Percentiles rank a stretch among this genome's conserved stretches.
Conservation (phyloP, 1,140 invertebrate species). For the Fopius arisanus region DNA sequence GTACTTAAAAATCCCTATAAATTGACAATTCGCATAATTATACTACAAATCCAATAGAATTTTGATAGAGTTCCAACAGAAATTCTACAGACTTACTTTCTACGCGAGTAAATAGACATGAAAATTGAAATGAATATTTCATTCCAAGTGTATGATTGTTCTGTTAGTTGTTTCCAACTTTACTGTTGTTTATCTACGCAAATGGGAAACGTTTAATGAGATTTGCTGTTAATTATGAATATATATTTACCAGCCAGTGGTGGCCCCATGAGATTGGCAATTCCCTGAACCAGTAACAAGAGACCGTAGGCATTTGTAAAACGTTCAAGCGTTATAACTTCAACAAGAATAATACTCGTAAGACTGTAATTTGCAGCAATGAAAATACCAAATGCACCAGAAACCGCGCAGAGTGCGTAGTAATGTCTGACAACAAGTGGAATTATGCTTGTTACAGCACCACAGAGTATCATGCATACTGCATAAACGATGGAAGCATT, state of each 20-base stretch:
- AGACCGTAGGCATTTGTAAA: slow-evolving; percentile 92
- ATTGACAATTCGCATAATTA: too few relatives aligned
- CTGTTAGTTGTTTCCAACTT: too few relatives aligned
- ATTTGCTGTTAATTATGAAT: neutral
- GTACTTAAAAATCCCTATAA: too few relatives aligned
- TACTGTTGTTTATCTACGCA: too few relatives aligned
- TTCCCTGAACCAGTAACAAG: slow-evolving; percentile 84
- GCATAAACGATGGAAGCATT: slow-evolving; percentile 81
- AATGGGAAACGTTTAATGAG: neutral
- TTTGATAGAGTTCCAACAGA: too few relatives aligned
- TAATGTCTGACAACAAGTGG: slow-evolving; percentile 72
- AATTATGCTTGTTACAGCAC: slow-evolving; percentile 74
- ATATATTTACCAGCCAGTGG: slow-evolving; percentile 77
- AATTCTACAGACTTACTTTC: too few relatives aligned
- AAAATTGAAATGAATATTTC: too few relatives aligned
- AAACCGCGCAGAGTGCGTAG: slow-evolving; percentile 68
- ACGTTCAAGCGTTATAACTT: slow-evolving; percentile 83
- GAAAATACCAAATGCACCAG: slow-evolving; percentile 81
- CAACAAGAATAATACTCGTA: slow-evolving; percentile 85
- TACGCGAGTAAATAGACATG: too few relatives aligned
- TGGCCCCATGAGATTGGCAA: slow-evolving; percentile 87
- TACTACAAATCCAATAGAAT: too few relatives aligned
- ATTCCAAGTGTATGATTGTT: too few relatives aligned
- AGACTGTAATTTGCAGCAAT: slow-evolving; percentile 89
- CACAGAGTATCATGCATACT: slow-evolving; percentile 80